Conservation (phyloP, 2,113 vertebrate genomes). For the Scortum barcoo region DNA sequence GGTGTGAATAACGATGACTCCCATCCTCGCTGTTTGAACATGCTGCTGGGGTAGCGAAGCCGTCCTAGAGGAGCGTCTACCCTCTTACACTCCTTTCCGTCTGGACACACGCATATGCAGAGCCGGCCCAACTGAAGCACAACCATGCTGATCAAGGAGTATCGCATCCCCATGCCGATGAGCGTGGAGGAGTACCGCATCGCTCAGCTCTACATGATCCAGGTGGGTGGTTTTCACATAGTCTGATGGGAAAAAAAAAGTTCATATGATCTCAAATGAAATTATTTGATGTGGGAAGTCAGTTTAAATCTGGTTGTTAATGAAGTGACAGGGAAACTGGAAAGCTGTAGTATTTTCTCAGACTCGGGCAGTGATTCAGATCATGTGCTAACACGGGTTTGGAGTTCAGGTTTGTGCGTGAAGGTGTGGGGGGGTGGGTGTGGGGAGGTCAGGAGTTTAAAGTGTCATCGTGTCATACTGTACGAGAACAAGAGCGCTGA, state of each 20-base stretch:
- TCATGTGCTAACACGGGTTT: not conserved
- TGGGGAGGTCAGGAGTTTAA: slow-evolving; percentile 29
- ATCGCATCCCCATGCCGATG: slow-evolving; percentile 96
- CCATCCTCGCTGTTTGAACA: slow-evolving; percentile 50
- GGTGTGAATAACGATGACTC: slow-evolving; percentile 56
- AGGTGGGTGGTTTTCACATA: slow-evolving; percentile 84
- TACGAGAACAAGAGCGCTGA: slow-evolving; percentile 20
- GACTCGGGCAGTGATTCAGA: not conserved
- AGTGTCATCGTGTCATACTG: slow-evolving; percentile 20
- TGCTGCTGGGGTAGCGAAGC: slow-evolving; percentile 63
- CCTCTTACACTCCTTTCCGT: slow-evolving; percentile 31
- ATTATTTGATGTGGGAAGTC: not conserved
- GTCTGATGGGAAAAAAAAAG: not conserved
- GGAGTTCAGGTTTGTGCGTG: slow-evolving; percentile 4
- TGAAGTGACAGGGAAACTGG: too few species aligned
- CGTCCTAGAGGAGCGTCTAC: slow-evolving; percentile 40
- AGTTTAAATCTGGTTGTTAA: too few species aligned
- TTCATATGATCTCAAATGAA: not conserved
- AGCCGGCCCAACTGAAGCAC: slow-evolving; percentile 77
- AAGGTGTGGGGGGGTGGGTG: too few species aligned
- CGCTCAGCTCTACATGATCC: slow-evolving; percentile 99
- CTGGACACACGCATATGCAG: slow-evolving; percentile 26
- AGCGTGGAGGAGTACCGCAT: slow-evolving; percentile 98
- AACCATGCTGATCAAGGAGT: slow-evolving; percentile 98
- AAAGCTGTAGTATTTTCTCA: not conserved